Evolutionary conservation across 2,888 invertebrate genomes (phyloP).

Genomic region (Pristionchus arcanus): DNA sequence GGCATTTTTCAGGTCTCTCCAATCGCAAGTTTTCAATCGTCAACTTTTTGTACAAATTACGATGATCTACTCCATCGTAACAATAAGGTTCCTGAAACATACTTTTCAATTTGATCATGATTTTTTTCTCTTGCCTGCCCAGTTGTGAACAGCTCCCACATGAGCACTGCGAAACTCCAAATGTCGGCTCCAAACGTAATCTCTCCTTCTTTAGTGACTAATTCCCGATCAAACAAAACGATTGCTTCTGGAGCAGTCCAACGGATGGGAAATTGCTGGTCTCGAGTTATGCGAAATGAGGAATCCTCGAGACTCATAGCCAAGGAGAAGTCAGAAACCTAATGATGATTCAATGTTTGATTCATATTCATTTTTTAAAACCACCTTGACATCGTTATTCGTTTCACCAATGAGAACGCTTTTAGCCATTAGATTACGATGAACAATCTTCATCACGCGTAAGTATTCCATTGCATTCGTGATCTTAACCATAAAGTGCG

Average conservation of each 20-base stretch:
- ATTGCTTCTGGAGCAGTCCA: background rate
- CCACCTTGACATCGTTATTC: background rate
- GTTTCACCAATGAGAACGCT: background rate
- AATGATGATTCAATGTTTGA: no score
- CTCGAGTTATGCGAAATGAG: no score
- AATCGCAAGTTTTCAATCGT: no score
- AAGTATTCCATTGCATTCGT: background rate
- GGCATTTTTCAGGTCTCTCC: no score
- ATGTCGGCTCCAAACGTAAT: background rate
- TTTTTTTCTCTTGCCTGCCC: background rate
- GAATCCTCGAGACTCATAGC: no score
- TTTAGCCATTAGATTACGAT: background rate
- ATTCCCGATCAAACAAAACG: background rate
- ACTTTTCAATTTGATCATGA: no score
- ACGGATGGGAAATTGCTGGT: background rate
- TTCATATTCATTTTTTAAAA: no score
- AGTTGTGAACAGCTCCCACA: background rate
- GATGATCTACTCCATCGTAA: no score
- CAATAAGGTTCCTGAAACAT: no score
- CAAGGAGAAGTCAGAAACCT: no score
- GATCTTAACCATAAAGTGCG: background rate
- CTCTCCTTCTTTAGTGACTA: background rate
- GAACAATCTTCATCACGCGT: background rate
- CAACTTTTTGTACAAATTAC: no score
- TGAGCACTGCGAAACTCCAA: background rate